Base-by-base conservation (phyloP, 2,888 invertebrate species). In the Ichneumoninae sp. region DNA sequence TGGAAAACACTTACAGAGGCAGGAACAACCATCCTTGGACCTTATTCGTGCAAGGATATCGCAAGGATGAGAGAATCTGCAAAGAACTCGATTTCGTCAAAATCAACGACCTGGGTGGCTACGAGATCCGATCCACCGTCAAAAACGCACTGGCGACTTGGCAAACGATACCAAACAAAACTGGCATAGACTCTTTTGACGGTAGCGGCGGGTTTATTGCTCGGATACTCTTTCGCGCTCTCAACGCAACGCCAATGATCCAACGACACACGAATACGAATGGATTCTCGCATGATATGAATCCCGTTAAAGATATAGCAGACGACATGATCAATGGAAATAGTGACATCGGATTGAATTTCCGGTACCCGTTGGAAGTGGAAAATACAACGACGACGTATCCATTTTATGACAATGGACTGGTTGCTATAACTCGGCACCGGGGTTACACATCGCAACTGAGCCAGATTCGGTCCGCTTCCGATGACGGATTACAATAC, bases 21-120 rank as follows among this genome's bases (percentile, higher is more conserved):
- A 16, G 8, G 8, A 13, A 69, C 0, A 3, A 76, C 6, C 81
- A 77, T 50, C 76, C 76, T 6, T 82, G 82, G 82, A 22, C 77
- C 1, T 22, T 82, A 26, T 60, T 82, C 8, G 36, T 60, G 16
- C 57, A 71, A 1, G 19, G 47, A 26, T 78, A 60, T n/a, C 16
- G 5, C 3, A 22, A 71, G 19, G 13, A 54, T n/a, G 36, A 4
- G 7, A 13, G 40, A 19, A 16, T 70, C 1, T 82, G 82, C 50
- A 6, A 68, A 4, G 60, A 72, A 0, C 47, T 77, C 1, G 65
- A 72, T 68, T 82, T 77, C 13, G 77, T 77, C 44, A 57, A 40
- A n/a, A 60, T 72, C 10, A 36, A 19, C n/a, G 40, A 82, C 50
- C 57, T 72, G 16, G 82, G 82, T 1, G 77, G 82, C 8, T 72